Percentiles rank a stretch among this genome's conserved stretches.
Evolutionary conservation across 1,140 invertebrate genomes (phyloP).

Genomic region (Rhopalosiphum maidis): DNA sequence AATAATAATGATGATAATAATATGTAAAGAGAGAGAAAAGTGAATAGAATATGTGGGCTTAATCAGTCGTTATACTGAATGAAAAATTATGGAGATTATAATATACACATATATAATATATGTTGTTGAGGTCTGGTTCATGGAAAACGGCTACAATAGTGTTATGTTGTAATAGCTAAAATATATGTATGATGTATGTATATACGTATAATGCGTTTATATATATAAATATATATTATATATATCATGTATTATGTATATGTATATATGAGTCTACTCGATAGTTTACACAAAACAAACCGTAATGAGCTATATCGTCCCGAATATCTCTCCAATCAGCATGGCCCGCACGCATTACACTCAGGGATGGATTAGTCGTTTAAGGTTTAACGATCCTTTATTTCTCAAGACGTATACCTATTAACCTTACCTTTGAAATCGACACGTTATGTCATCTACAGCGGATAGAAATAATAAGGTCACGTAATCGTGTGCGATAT

Average conservation of each 20-base stretch:
- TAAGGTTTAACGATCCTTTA: neutral
- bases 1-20: neutral
- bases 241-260: neutral
- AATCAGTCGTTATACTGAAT: neutral
- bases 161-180: neutral
- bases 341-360: neutral
- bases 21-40: neutral
- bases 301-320: constrained; percentile 1
- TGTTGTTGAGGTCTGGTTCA: neutral
- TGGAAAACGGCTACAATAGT: neutral
- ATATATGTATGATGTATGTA: neutral
- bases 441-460: neutral
- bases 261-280: neutral
- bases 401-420: neutral
- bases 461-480: neutral
- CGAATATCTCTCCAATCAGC: neutral
- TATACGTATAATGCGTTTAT: neutral
- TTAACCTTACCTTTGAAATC: neutral
- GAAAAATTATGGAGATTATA: constrained; percentile 20
- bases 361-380: neutral
- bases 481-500: neutral
- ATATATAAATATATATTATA: neutral
- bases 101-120: neutral
- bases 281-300: neutral
- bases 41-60: neutral